Evolutionary conservation across 2,888 invertebrate species (phyloP), one percentile per base, ranked within the genome.

Genomic region (Heterodera filipjevi): DNA sequence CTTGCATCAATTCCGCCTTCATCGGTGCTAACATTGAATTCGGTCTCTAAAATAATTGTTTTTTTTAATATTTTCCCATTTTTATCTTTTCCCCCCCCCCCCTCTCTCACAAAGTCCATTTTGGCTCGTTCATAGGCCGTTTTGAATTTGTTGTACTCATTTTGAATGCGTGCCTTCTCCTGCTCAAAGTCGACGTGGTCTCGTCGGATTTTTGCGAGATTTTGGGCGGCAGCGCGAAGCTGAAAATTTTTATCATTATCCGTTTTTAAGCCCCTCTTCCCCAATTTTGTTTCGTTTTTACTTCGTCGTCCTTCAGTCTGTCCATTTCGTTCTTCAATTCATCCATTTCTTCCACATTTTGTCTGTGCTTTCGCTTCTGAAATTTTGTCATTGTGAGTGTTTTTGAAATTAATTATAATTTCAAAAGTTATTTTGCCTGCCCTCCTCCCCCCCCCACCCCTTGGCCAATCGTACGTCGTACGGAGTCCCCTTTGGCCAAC

Each of bases 141-240:
- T 19, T 66, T 81, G 66, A 71, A 75, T 22, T 59, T 68, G 6
- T 44, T 22, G 16, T 71, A 32, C 27, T 71, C 46, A 16, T 46
- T 53, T 64, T 68, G 66, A 16, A 70, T 46, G 53, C 12, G 32
- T n/a, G 64, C 22, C 53, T 66, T 73, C 46, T 81, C 33, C 19
- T 66, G 39, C 30, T 81, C 77, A 81, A 81, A 81, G 27, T 81
- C 49, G 3, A 53, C 70, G 72, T 66, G 76, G 8, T 16, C 14
- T 16, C 14, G 30, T 44, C 77, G 66, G 3, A 71, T 32, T 44
- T 49, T 66, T 30, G 71, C 49, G 22, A 79, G 49, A 3, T 73
- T 30, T 32, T 73, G 64, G 16, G 80, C 72, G 16, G 75, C 75
- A 44, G 30, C 30, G 46, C 33, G 75, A n/a, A 75, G 44, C 75